Evolutionary conservation across 2,888 invertebrate genomes (phyloP), one percentile per base, ranked within the genome.

Genomic region (Caenorhabditis uteleia): DNA sequence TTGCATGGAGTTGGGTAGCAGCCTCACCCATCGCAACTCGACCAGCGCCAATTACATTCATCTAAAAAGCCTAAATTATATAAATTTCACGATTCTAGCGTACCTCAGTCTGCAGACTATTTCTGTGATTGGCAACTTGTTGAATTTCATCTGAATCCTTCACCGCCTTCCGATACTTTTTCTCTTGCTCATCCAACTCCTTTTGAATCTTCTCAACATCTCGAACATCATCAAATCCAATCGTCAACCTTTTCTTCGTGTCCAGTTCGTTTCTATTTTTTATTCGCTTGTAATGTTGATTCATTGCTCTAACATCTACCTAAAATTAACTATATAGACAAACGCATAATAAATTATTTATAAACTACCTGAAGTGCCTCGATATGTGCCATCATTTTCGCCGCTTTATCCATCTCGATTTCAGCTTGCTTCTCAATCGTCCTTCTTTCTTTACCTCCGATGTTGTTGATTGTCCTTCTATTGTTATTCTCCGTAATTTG

Each of bases 251-350:
- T 23, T 6, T 6, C 6, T 43, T 26, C 16, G 36, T 20, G n/a
- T n/a, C 42, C 7, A 64, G 39, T 21, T 33, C 26, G 2, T 23
- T 27, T 18, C 46, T 39, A 6, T 46, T 42, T 8, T 33, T 4
- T 1, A 51, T 48, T 21, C 56, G 40, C 12, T 53, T 27, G 18
- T 12, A 48, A 10, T 51, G 44, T 18, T 47, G 29, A 38, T 74
- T 67, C 54, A 70, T 61, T 6, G 70, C 43, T 4, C 66, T 61
- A 4, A 67, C 67, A 31, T 74, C 73, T 3, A 56, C 39, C 42
- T 70, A 61, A 10, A 64, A 29, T 16, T 34, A 48, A 7, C 31
- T 10, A 29, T 10, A 44, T 61, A 48, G 8, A 53, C 43, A 1
- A 58, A 16, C 39, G 46, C 42, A 3, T n/a, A n/a, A n/a, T n/a